A percentile compares a stretch with the other conserved stretches of the same genome.
Evolutionary conservation across 2,113 vertebrate genomes (phyloP).

Genomic region (Bubo bubo): DNA sequence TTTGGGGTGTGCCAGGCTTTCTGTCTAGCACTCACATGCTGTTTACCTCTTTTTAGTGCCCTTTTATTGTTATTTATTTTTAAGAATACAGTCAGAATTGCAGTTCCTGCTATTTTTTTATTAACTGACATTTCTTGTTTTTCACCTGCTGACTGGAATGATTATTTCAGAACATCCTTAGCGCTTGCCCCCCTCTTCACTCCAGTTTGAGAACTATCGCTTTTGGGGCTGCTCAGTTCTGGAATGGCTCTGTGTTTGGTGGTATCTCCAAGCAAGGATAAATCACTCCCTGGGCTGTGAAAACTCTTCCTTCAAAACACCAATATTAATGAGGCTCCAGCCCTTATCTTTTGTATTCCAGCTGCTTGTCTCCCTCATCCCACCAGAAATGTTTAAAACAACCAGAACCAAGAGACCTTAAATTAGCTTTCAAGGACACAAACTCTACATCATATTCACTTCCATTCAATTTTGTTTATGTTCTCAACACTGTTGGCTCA

Average conservation of each 20-base stretch:
- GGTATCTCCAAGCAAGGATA: neutral
- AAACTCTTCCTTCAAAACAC: slow-evolving; percentile 43
- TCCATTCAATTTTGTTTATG: neutral
- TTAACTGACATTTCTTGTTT: neutral
- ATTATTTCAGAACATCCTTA: neutral
- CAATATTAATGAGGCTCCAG: neutral
- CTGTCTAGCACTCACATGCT: neutral
- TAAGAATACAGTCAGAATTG: neutral
- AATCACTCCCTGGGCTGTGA: slow-evolving; percentile 6
- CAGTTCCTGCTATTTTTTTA: neutral
- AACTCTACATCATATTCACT: neutral
- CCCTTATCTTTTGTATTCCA: neutral
- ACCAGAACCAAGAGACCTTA: neutral
- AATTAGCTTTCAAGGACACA: slow-evolving; percentile 61
- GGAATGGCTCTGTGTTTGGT: neutral
- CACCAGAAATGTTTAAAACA: slow-evolving; percentile 21
- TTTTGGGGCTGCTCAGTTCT: neutral
- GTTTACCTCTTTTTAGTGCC: neutral
- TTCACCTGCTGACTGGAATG: neutral
- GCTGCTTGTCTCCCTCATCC: slow-evolving; percentile 22
- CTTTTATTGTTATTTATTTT: neutral
- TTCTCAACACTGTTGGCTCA: neutral
- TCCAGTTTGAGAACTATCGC: neutral
- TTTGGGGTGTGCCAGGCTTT: neutral
- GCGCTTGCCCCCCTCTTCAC: neutral